These are phyloP conservation scores for Rotaria macrura DNA, from an alignment of 2,888 invertebrate species.

Conservation along the genomic window DNA sequence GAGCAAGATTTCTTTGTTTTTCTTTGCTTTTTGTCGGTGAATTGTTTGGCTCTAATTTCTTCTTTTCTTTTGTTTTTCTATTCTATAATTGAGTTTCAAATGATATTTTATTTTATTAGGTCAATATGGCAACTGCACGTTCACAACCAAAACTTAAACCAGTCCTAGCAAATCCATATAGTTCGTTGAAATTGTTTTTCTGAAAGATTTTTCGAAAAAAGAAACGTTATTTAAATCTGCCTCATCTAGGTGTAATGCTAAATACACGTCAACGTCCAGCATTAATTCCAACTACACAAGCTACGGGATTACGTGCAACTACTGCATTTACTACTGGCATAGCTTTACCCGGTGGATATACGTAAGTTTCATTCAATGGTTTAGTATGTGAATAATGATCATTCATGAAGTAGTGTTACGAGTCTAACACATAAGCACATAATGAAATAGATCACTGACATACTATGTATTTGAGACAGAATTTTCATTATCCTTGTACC, in stretches of 20 bases:
- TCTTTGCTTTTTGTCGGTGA: conserved; percentile 1
- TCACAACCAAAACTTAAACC: background rate
- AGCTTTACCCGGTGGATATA: conserved; percentile 10
- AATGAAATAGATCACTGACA: too few relatives aligned
- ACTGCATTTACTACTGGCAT: background rate
- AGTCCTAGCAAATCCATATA: background rate
- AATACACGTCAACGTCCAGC: background rate
- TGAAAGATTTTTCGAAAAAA: background rate
- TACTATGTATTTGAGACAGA: too few relatives aligned
- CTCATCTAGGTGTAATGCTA: background rate
- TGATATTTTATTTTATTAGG: background rate
- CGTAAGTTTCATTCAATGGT: background rate
- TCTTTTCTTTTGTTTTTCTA: too few relatives aligned
- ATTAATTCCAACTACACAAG: background rate
- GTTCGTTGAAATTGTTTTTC: background rate
- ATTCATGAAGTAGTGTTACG: too few relatives aligned
- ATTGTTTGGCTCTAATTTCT: background rate
- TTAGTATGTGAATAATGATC: too few relatives aligned
- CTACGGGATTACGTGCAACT: background rate
- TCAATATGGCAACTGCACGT: conserved; percentile 13
- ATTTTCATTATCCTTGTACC: too few relatives aligned
- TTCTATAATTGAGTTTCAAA: background rate
- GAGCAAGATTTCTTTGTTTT: background rate
- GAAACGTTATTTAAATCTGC: too few relatives aligned
- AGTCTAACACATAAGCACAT: too few relatives aligned